Conservation (phyloP, 2,113 vertebrate genomes). For the Rhea pennata region DNA sequence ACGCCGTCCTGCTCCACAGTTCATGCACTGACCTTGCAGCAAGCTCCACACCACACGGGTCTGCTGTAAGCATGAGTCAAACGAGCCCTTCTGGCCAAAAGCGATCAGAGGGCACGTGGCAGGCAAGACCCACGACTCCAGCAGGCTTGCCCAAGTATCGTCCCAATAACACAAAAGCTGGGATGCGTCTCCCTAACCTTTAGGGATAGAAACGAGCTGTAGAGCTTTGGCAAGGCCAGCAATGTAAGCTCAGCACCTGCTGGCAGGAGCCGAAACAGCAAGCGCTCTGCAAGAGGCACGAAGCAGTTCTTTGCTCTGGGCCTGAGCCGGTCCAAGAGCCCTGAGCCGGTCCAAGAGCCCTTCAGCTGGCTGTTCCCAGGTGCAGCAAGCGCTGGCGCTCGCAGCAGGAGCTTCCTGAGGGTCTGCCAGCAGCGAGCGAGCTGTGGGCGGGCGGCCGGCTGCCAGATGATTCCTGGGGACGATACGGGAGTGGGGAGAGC, state of each 20-base stretch:
- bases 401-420: no score
- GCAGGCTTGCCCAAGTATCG: rapidly evolving
- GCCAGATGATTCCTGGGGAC: not conserved
- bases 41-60: not conserved
- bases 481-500: not conserved
- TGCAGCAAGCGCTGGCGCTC: no score
- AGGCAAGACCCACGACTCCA: no score
- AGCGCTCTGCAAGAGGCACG: no score
- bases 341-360: no score
- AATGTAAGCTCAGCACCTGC: not conserved
- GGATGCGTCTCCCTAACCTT: rapidly evolving
- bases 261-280: no score
- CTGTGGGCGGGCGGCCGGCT: no score
- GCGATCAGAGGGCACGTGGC: rapidly evolving
- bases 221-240: not conserved
- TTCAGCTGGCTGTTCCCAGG: no score
- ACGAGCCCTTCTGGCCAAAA: rapidly evolving
- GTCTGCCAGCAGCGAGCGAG: no score
- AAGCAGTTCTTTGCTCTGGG: no score
- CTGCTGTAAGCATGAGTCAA: not conserved
- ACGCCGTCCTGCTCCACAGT: not conserved
- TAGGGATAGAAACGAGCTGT: not conserved
- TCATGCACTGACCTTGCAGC: not conserved
- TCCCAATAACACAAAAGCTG: not conserved
- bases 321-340: no score